Conservation (phyloP, 37 sponge, comb jelly and placozoan species). For the Ianthella basta region DNA sequence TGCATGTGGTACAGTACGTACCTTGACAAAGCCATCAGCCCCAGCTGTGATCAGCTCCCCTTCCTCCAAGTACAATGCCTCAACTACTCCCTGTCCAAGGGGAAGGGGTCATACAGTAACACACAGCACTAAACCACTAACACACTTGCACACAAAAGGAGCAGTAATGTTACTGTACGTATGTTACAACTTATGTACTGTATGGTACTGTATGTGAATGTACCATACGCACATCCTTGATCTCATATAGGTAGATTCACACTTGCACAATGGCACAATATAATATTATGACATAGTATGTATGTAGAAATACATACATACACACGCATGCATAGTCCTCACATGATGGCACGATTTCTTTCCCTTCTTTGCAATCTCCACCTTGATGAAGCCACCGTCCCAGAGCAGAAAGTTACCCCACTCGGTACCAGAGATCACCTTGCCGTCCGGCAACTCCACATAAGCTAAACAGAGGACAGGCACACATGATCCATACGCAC, state of each 20-base stretch:
- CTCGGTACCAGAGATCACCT: constrained; percentile 97
- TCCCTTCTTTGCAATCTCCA: constrained; percentile 85
- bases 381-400: constrained; percentile 99
- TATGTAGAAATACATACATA: neutral
- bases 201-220: no score
- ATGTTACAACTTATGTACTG: no score
- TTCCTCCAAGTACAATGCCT: constrained; percentile 92
- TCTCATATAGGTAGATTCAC: neutral
- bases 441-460: constrained; percentile 98
- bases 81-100: constrained; percentile 75
- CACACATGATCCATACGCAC: neutral
- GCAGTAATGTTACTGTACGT: no score
- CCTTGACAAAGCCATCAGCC: constrained; percentile 89
- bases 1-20: constrained; percentile 17
- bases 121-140: neutral
- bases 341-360: constrained; percentile 95
- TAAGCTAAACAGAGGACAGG: constrained; percentile 62
- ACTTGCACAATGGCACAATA: no score
- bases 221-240: neutral
- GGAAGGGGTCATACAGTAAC: neutral
- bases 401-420: constrained; percentile 99
- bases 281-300: no score
- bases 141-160: neutral
- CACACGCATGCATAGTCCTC: constrained; percentile 27
- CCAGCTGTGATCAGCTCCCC: constrained; percentile 98